Conservation (phyloP, 2,888 invertebrate species). For the Drosophila austrosaltans region DNA sequence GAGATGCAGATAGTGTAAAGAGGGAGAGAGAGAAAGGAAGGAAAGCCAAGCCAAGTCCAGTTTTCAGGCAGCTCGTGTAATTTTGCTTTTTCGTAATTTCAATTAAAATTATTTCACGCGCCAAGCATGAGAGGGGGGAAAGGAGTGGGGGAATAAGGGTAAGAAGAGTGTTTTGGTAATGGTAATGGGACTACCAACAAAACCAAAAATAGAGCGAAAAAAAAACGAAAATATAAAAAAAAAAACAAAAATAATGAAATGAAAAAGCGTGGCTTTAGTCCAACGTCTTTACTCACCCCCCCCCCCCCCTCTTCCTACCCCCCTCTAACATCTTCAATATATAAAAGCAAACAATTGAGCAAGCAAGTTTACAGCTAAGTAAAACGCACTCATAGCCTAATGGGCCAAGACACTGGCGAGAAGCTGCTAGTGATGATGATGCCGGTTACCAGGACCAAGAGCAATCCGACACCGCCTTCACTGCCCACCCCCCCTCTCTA, state of each 20-base stretch:
- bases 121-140: slow-evolving; percentile 26
- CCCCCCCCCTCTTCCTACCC: background rate
- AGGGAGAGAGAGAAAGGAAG: slow-evolving; percentile 14
- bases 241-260: slow-evolving; percentile 10
- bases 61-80: slow-evolving; percentile 46
- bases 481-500: background rate
- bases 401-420: slow-evolving; percentile 47
- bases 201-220: slow-evolving; percentile 3
- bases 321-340: slow-evolving; percentile 21
- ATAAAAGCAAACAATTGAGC: slow-evolving; percentile 53
- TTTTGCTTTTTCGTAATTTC: slow-evolving; percentile 69
- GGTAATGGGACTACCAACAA: slow-evolving; percentile 3
- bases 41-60: slow-evolving; percentile 8
- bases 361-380: slow-evolving; percentile 72
- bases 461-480: background rate
- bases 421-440: slow-evolving; percentile 31
- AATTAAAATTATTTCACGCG: slow-evolving; percentile 73
- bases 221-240: slow-evolving; percentile 8
- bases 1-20: slow-evolving; percentile 5
- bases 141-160: background rate
- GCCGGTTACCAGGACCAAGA: slow-evolving; percentile 32
- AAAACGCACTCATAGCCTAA: slow-evolving; percentile 72
- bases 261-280: slow-evolving; percentile 2
- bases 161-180: background rate
- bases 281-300: background rate